phyloP scores from a whole-genome alignment of 1,140 invertebrate species.

The Bemisia tabaci region DNA sequence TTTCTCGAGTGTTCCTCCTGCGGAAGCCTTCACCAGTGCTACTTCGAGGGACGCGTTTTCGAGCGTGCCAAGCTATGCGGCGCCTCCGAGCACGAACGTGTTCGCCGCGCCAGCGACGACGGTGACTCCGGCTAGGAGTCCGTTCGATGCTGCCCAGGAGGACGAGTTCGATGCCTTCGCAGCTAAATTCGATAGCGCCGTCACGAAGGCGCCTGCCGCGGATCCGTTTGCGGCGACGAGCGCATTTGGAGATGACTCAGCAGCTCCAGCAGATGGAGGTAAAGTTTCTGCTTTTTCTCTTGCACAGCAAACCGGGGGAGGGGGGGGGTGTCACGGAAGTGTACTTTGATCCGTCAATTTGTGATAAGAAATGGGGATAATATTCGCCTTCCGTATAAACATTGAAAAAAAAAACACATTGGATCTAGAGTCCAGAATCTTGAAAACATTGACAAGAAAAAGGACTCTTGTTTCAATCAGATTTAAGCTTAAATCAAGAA shows the following conservation, averaged over 20 bases:
- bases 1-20: background rate
- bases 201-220: constrained; percentile 33
- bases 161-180: constrained; percentile 73
- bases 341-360: no score
- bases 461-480: no score
- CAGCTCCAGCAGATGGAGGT: constrained; percentile 16
- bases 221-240: constrained; percentile 38
- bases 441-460: no score
- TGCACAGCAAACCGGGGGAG: no score
- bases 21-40: background rate
- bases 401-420: no score
- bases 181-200: constrained; percentile 56
- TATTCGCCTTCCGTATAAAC: no score
- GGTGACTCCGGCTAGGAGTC: constrained; percentile 11
- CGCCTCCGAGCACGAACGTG: background rate
- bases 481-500: no score
- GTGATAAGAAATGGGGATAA: no score
- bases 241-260: constrained; percentile 22
- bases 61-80: background rate
- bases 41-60: background rate
- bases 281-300: no score
- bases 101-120: background rate
- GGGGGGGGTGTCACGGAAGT: no score
- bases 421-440: no score
- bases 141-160: constrained; percentile 29